These are phyloP conservation scores for Paramormyrops hopkinsi DNA, from an alignment of 2,797 vertebrate species.

Conservation along the genomic window DNA sequence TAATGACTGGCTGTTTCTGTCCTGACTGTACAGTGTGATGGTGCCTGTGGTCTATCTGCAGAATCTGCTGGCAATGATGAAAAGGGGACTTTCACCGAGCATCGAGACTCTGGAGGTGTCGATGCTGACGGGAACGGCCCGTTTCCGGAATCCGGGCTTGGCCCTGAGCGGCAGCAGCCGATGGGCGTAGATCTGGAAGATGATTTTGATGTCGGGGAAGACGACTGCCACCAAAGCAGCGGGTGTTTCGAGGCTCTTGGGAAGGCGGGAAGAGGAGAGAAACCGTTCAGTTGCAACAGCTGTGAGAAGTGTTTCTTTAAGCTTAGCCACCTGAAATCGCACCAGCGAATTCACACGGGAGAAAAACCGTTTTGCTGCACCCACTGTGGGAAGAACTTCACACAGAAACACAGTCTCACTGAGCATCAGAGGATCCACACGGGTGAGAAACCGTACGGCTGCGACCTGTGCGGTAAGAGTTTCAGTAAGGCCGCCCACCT, in stretches of 20 bases:
- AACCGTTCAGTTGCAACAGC: neutral
- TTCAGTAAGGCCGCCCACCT: slow-evolving; percentile 60
- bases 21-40: neutral
- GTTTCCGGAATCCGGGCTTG: neutral
- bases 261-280: neutral
- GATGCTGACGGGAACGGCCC: neutral
- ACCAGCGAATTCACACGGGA: slow-evolving; percentile 47
- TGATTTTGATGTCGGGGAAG: neutral
- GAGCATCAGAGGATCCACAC: slow-evolving; percentile 51
- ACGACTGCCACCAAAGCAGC: neutral
- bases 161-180: neutral
- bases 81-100: slow-evolving; percentile 1
- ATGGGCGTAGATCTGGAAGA: neutral
- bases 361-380: slow-evolving; percentile 52
- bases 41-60: neutral
- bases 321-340: slow-evolving; percentile 46
- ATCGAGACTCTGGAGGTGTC: slow-evolving; percentile 12
- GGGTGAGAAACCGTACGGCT: slow-evolving; percentile 49
- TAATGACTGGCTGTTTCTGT: neutral
- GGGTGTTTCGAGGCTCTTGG: neutral
- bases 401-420: slow-evolving; percentile 50
- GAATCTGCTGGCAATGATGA: neutral
- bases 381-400: slow-evolving; percentile 48
- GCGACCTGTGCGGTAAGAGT: slow-evolving; percentile 52
- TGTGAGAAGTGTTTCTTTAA: slow-evolving; percentile 55